Percentiles rank a stretch among this genome's conserved stretches.
These are phyloP conservation scores for Dreissena rostriformis DNA, from an alignment of 1,140 invertebrate genomes.

Conservation along the genomic window DNA sequence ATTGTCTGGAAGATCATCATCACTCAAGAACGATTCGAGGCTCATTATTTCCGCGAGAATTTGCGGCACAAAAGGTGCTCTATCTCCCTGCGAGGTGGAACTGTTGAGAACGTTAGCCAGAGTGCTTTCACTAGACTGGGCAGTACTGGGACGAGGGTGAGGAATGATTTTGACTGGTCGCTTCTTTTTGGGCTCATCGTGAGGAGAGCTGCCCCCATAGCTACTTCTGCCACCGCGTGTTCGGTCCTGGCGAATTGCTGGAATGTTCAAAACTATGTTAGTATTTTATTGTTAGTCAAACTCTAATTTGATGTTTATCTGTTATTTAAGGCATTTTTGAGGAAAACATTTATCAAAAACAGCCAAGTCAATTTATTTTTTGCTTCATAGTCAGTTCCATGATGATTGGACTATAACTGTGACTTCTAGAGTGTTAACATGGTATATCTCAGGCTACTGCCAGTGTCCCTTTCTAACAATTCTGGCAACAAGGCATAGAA, in stretches of 20 bases:
- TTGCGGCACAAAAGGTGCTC: constrained; percentile 69
- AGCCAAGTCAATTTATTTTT: too few relatives aligned
- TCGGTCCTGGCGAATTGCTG: constrained; percentile 96
- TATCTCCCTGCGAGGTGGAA: constrained; percentile 23
- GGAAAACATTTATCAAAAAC: too few relatives aligned
- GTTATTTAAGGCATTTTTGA: not conserved
- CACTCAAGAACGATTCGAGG: constrained; percentile 77
- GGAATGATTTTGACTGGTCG: constrained; percentile 50
- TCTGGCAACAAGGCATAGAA: too few relatives aligned
- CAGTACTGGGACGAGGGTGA: constrained; percentile 32
- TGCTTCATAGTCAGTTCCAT: too few relatives aligned
- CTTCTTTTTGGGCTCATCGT: constrained; percentile 43
- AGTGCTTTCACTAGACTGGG: constrained; percentile 61
- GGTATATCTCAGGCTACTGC: too few relatives aligned
- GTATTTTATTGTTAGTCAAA: too few relatives aligned
- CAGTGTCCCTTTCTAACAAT: too few relatives aligned
- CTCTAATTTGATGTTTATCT: not conserved
- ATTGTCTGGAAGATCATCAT: constrained; percentile 75
- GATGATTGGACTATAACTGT: too few relatives aligned
- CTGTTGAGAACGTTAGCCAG: constrained; percentile 74
- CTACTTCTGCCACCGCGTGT: constrained; percentile 97
- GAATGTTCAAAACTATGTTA: constrained; percentile 60
- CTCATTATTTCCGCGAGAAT: constrained; percentile 78
- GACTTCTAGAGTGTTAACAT: too few relatives aligned
- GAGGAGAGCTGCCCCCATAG: constrained; percentile 84